Evolutionary conservation across 2,797 vertebrate genomes (phyloP).

Genomic region (Rousettus madagascariensis): DNA sequence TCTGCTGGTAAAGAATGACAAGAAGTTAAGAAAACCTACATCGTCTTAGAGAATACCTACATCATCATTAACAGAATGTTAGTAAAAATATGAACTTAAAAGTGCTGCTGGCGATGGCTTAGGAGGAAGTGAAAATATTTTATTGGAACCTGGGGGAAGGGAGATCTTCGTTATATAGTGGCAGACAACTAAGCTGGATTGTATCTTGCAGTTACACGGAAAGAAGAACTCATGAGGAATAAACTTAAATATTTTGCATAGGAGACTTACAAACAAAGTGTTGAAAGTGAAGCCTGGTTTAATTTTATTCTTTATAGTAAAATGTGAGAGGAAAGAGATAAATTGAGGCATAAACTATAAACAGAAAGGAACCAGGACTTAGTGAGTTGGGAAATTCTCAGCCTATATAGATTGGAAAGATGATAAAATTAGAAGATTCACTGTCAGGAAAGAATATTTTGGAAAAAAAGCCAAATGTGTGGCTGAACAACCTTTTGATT

Average conservation of each 20-base stretch:
- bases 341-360: neutral
- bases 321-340: slow-evolving; percentile 1
- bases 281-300: neutral
- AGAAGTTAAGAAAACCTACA: neutral
- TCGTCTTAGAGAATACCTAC: neutral
- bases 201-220: neutral
- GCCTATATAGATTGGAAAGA: neutral
- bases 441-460: neutral
- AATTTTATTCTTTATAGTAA: slow-evolving; percentile 1
- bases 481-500: neutral
- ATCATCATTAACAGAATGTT: neutral
- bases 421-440: neutral
- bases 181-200: neutral
- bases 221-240: neutral
- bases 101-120: neutral
- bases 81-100: neutral
- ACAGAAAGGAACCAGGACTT: neutral
- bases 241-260: neutral
- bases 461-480: neutral
- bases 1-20: neutral
- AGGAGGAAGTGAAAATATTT: neutral
- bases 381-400: neutral
- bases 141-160: neutral
- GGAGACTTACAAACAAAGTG: neutral
- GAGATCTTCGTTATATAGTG: neutral